These are phyloP conservation scores for Morone saxatilis DNA, from an alignment of 2,113 vertebrate species.

Conservation along the genomic window DNA sequence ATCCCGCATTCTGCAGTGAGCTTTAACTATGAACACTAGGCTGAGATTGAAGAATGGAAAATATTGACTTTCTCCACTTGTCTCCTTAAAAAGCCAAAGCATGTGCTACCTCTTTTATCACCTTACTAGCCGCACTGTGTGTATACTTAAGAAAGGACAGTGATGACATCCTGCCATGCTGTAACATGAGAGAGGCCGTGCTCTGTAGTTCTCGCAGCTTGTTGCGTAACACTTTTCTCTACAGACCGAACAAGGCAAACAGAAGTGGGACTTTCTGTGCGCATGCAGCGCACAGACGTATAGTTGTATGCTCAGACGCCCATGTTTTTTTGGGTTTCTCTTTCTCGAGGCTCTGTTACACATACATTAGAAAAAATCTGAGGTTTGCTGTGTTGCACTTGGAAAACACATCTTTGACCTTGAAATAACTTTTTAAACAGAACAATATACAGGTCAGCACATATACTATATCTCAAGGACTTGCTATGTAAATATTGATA, in stretches of 20 bases:
- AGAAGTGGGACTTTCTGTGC: conserved; percentile 34
- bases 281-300: neutral
- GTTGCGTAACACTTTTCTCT: conserved; percentile 64
- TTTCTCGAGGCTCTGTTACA: too few relatives aligned
- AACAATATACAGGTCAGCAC: neutral
- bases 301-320: neutral
- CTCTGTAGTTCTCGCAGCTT: conserved; percentile 14
- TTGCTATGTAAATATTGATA: conserved; percentile 23
- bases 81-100: neutral
- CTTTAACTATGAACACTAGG: neutral
- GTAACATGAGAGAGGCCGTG: conserved; percentile 54
- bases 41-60: neutral
- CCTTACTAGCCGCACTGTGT: conserved; percentile 1
- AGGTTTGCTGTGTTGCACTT: too few relatives aligned
- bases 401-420: neutral
- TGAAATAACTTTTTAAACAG: neutral
- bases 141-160: conserved; percentile 22
- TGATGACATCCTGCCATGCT: conserved; percentile 45
- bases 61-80: neutral
- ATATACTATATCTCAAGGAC: conserved; percentile 2
- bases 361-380: neutral
- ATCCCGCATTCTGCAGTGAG: neutral
- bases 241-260: conserved; percentile 15
- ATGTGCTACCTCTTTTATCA: neutral
- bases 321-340: neutral